Conservation (phyloP, 2,888 invertebrate species). For the Eristalis arbustorum region DNA sequence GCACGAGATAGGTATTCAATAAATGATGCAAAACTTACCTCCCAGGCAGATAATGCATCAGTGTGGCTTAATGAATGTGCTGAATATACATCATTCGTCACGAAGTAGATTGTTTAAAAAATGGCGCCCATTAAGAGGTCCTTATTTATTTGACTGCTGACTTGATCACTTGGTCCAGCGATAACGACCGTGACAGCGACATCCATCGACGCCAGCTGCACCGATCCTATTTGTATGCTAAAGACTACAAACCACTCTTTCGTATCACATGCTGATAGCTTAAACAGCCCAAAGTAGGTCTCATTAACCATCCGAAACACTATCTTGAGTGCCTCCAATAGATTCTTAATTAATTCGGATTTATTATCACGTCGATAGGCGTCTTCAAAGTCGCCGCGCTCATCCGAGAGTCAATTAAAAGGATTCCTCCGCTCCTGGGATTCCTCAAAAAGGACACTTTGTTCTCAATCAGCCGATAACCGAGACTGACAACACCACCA, state of each 20-base stretch:
- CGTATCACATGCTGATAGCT: background rate
- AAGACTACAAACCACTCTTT: background rate
- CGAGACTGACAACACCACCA: background rate
- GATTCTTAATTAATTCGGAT: conserved; percentile 30
- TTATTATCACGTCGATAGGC: conserved; percentile 8
- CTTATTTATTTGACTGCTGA: too few relatives aligned
- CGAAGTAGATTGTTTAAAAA: too few relatives aligned
- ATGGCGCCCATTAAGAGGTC: too few relatives aligned
- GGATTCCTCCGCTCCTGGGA: background rate
- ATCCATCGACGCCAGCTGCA: background rate
- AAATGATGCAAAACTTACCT: too few relatives aligned
- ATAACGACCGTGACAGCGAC: background rate
- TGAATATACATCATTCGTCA: too few relatives aligned
- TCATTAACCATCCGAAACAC: conserved; percentile 12
- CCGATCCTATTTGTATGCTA: background rate
- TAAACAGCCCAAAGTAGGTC: background rate
- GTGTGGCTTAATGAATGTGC: too few relatives aligned
- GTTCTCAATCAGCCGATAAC: conserved; percentile 15
- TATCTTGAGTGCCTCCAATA: conserved; percentile 26
- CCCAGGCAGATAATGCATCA: too few relatives aligned
- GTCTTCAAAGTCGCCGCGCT: conserved; percentile 14
- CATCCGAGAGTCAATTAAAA: conserved; percentile 25
- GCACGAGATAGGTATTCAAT: too few relatives aligned
- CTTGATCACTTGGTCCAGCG: background rate
- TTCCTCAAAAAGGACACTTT: background rate